Base-by-base conservation (phyloP, 2,888 invertebrate genomes). In the Scrobipalpa costella region DNA sequence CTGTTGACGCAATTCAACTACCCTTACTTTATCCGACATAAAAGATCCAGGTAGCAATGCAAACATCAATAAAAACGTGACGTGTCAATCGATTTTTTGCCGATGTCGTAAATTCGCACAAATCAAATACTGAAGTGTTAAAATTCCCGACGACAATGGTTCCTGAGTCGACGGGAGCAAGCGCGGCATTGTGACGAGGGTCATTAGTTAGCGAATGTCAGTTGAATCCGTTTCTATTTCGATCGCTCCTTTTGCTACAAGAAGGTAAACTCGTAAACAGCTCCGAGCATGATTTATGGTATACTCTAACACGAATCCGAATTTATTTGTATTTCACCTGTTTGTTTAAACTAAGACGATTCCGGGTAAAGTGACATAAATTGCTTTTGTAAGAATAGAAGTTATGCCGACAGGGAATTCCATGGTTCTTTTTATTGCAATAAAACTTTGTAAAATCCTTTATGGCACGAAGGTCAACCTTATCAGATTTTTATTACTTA, bases 111-210 rank as follows among this genome's bases (percentile, higher is more conserved):
- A 85, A 85, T 88, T 90, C 89, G 84, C 86, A 85, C 88, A 90
- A 88, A 90, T 90, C 90, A 89, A 90, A 90, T 80, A 88, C 84
- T 86, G 89, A 86, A 90, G 90, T 90, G 91, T 90, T 90, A 90
- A 87, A 84, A 77, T 88, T 80, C 83, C 71, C 75, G 79, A 75
- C 81, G 71, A 89, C 89, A 89, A 90, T 75, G 78, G 76, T 83
- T 85, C 80, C 77, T 73, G 76, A 82, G 79, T 83, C 76, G 76
- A 79, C 84, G 85, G 85, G 85, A 83, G 81, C 79, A 76, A 74
- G 78, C 77, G 67, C 69, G 64, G 78, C 82, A 82, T 88, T 90
- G 86, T 87, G 78, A 73, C 75, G 68, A 74, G 77, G 75, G 83
- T 87, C 89, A 90, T 91, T 91, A 90, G 88, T 88, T 85, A 85